Conservation (phyloP, 2,888 invertebrate species). For the Oscheius sp. region DNA sequence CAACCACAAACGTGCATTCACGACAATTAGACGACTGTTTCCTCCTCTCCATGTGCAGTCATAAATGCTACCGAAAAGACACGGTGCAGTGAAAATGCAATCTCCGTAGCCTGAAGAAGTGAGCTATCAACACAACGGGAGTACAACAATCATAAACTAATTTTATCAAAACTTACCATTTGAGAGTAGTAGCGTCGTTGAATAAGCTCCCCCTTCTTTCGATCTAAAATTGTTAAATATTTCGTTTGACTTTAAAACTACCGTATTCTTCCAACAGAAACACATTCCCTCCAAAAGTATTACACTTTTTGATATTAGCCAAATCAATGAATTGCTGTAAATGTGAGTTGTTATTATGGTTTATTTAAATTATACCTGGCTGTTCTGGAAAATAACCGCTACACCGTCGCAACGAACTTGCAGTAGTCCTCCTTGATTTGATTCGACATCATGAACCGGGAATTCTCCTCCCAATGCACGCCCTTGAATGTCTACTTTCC, state of each 20-base stretch:
- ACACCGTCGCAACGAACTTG: slow-evolving; percentile 93
- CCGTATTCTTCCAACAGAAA: slow-evolving; percentile 99
- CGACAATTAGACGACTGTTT: not conserved
- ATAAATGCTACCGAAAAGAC: slow-evolving; percentile 63
- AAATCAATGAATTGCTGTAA: slow-evolving; percentile 95
- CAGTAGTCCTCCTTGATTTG: slow-evolving; percentile 84
- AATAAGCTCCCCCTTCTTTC: slow-evolving; percentile 93
- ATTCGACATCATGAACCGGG: slow-evolving; percentile 95
- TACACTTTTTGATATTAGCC: slow-evolving; percentile 98
- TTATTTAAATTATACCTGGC: slow-evolving; percentile 75
- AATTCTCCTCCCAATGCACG: slow-evolving; percentile 83
- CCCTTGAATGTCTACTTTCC: slow-evolving; percentile 75
- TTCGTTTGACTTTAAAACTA: no score
- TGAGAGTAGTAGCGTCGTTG: slow-evolving; percentile 96
- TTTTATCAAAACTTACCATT: slow-evolving; percentile 81
- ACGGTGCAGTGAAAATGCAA: slow-evolving; percentile 68
- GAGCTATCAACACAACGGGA: slow-evolving; percentile 8
- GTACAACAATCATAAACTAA: not conserved
- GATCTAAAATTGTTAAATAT: no score
- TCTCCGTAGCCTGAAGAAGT: slow-evolving; percentile 59
- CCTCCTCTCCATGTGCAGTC: not conserved
- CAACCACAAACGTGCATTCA: slow-evolving; percentile 15
- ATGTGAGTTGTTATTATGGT: not conserved
- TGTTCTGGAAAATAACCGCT: slow-evolving; percentile 95
- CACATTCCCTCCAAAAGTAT: slow-evolving; percentile 97